A percentile compares a stretch with the other conserved stretches of the same genome.
Evolutionary conservation across 2,888 invertebrate species (phyloP).

Genomic region (Agrotis puta): DNA sequence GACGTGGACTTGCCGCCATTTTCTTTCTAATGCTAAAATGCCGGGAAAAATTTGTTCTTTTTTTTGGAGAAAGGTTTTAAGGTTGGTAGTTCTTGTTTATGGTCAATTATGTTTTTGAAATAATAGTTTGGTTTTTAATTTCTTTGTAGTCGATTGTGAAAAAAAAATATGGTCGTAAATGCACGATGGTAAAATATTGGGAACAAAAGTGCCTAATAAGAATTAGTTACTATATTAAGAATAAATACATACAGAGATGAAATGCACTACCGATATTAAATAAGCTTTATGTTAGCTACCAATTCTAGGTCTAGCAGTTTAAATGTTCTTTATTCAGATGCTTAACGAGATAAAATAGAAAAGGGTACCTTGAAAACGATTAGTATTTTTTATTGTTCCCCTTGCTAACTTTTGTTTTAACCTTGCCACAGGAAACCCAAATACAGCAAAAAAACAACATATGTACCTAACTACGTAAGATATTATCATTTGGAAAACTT

Average conservation of each 20-base stretch:
- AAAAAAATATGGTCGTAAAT: neutral
- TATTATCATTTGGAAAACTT: neutral
- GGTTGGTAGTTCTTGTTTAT: neutral
- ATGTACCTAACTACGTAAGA: neutral
- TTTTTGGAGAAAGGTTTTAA: conserved; percentile 16
- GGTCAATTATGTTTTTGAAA: neutral
- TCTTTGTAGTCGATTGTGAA: neutral
- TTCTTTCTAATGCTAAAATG: conserved; percentile 72
- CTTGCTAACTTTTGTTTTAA: neutral
- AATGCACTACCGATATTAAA: neutral
- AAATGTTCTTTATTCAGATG: neutral
- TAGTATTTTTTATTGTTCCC: neutral
- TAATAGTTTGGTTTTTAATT: neutral
- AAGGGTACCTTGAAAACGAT: neutral
- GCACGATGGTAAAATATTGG: neutral
- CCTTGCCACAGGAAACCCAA: neutral
- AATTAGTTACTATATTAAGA: too few relatives aligned
- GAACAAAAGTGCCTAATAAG: too few relatives aligned
- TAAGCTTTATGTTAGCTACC: neutral
- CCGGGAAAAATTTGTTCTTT: conserved; percentile 65
- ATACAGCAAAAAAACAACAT: too few relatives aligned
- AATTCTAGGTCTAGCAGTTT: neutral
- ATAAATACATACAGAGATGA: too few relatives aligned
- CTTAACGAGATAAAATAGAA: neutral
- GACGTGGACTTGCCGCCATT: conserved; percentile 80